Evolutionary conservation across 2,797 vertebrate genomes (phyloP).

Genomic region (Hippoglossus hippoglossus): DNA sequence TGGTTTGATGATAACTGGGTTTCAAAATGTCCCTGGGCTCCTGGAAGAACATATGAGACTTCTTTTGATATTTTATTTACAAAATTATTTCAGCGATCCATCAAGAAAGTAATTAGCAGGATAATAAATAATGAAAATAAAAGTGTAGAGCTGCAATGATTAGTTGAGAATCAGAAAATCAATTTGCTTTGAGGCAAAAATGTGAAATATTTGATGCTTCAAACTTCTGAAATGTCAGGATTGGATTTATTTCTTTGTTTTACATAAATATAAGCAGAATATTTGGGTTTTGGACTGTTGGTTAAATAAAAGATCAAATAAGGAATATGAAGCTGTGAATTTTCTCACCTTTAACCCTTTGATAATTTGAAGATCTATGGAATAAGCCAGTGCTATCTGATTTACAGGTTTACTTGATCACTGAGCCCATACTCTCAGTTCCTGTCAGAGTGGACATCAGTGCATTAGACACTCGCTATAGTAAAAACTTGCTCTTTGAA

Average conservation of each 20-base stretch:
- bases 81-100: not conserved
- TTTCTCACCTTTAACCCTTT: not conserved
- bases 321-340: too few relatives aligned
- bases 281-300: not conserved
- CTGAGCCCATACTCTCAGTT: not conserved
- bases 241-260: not conserved
- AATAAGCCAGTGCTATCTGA: not conserved
- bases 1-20: not conserved
- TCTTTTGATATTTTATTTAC: not conserved
- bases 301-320: not conserved
- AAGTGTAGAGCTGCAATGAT: not conserved
- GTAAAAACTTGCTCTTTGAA: constrained; percentile 1
- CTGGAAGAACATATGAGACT: not conserved
- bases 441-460: not conserved
- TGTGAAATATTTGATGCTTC: not conserved
- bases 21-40: too few relatives aligned
- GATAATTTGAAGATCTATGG: not conserved
- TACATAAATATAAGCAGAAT: not conserved
- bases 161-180: not conserved
- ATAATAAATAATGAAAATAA: not conserved
- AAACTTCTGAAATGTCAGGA: too few relatives aligned
- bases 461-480: not conserved
- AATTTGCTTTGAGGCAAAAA: not conserved
- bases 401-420: not conserved
- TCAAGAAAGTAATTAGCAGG: not conserved